A percentile compares a stretch with the other conserved stretches of the same genome.
Evolutionary conservation across 1,140 invertebrate genomes (phyloP).

Genomic region (Brachionus rubens): DNA sequence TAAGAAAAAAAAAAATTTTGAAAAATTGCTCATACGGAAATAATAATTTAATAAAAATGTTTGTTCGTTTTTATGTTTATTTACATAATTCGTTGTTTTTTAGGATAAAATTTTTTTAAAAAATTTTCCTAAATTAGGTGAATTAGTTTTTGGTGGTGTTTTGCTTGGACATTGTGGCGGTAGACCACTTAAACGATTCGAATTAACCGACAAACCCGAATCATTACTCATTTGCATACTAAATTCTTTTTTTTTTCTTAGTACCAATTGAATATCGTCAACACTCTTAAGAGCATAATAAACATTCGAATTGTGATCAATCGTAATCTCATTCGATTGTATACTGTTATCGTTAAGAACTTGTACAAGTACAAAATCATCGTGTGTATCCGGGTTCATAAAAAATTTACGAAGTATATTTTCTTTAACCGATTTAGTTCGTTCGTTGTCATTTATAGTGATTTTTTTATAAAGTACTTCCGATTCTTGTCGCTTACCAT

Average conservation of each 20-base stretch:
- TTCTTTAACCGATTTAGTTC: constrained; percentile 23
- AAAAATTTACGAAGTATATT: constrained; percentile 33
- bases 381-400: neutral
- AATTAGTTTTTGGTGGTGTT: neutral
- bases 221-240: neutral
- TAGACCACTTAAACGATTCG: neutral
- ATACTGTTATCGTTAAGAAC: neutral
- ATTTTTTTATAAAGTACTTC: constrained; percentile 43
- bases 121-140: constrained; percentile 2
- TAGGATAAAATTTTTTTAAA: constrained; percentile 6
- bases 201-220: neutral
- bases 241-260: neutral
- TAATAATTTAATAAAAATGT: no score
- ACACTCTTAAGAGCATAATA: neutral
- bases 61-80: no score
- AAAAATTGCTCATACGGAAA: no score
- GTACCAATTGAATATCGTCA: constrained; percentile 1
- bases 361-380: constrained; percentile 9
- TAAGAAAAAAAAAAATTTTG: no score
- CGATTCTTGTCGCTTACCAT: neutral
- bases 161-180: constrained; percentile 10
- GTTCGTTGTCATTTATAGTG: neutral
- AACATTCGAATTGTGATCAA: neutral
- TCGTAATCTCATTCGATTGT: neutral
- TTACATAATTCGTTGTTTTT: no score